Evolutionary conservation across 1,140 invertebrate genomes (phyloP).

Genomic region (Drosophila athabasca): DNA sequence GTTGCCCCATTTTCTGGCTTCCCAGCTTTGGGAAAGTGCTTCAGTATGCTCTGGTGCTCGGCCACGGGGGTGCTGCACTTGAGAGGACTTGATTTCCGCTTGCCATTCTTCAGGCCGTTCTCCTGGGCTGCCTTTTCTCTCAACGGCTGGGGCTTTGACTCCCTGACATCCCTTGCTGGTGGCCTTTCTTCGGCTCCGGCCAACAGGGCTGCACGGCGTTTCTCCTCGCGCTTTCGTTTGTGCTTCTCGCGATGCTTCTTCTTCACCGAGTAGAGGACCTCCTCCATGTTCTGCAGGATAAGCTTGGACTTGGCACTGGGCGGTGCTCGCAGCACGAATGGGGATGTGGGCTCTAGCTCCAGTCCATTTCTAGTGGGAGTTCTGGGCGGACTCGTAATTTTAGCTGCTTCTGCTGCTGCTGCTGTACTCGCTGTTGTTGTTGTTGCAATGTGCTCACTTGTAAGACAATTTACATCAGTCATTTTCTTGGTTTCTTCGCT

Average conservation of each 20-base stretch:
- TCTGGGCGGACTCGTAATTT: slow-evolving; percentile 26
- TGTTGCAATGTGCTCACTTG: slow-evolving; percentile 66
- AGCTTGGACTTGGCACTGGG: slow-evolving; percentile 77
- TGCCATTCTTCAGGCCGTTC: slow-evolving; percentile 50
- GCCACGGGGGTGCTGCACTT: slow-evolving; percentile 54
- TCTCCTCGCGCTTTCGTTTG: slow-evolving; percentile 76
- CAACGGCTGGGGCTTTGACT: slow-evolving; percentile 43
- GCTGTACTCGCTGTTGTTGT: slow-evolving; percentile 39
- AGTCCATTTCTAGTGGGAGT: slow-evolving; percentile 63
- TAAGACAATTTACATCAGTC: slow-evolving; percentile 81
- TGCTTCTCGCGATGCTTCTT: slow-evolving; percentile 81
- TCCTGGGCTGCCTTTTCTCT: slow-evolving; percentile 68
- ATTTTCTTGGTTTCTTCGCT: slow-evolving; percentile 53
- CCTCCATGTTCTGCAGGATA: slow-evolving; percentile 82
- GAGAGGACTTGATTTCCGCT: slow-evolving; percentile 47
- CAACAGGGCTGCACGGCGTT: slow-evolving; percentile 61
- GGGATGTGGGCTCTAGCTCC: slow-evolving; percentile 55
- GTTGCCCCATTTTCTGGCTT: slow-evolving; percentile 12
- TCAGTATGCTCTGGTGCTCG: slow-evolving; percentile 51
- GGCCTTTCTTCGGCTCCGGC: slow-evolving; percentile 45
- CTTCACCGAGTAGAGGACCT: slow-evolving; percentile 78
- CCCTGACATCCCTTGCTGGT: slow-evolving; percentile 16
- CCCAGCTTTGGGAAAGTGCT: slow-evolving; percentile 56
- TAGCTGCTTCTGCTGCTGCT: neutral
- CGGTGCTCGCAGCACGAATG: slow-evolving; percentile 72